Conservation (phyloP, 2,113 vertebrate species). For the Saguinus imperator region DNA sequence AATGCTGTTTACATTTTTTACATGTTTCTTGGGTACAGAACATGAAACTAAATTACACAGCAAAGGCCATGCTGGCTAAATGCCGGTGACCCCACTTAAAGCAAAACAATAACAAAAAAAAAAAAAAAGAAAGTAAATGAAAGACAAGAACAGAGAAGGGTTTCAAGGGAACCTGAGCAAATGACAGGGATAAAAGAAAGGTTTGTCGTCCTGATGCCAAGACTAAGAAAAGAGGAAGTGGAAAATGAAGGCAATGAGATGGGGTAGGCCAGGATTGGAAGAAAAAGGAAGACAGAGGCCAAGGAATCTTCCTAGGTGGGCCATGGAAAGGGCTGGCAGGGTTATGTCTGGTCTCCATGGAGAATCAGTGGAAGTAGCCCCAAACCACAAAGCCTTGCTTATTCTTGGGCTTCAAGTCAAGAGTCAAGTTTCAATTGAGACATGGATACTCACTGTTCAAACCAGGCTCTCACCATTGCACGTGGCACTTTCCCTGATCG, state of each 20-base stretch:
- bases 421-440: neutral
- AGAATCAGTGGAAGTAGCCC: neutral
- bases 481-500: neutral
- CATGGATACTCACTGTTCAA: neutral
- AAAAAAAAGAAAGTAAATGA: neutral
- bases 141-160: neutral
- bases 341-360: fast-evolving
- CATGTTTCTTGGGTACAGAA: constrained; percentile 86
- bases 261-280: neutral
- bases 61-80: constrained; percentile 72
- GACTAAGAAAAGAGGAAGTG: neutral
- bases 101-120: constrained; percentile 45
- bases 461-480: neutral
- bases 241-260: constrained; percentile 41
- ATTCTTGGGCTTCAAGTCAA: neutral
- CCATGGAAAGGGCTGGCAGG: neutral
- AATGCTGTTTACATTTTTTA: constrained; percentile 87
- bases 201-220: constrained; percentile 1
- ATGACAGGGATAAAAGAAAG: constrained; percentile 1
- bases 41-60: constrained; percentile 86
- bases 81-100: constrained; percentile 66
- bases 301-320: neutral
- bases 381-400: neutral
- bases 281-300: constrained; percentile 52
- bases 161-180: neutral